phyloP scores from a whole-genome alignment of 2,797 vertebrate genomes.

The Leptatherina wallacei region DNA sequence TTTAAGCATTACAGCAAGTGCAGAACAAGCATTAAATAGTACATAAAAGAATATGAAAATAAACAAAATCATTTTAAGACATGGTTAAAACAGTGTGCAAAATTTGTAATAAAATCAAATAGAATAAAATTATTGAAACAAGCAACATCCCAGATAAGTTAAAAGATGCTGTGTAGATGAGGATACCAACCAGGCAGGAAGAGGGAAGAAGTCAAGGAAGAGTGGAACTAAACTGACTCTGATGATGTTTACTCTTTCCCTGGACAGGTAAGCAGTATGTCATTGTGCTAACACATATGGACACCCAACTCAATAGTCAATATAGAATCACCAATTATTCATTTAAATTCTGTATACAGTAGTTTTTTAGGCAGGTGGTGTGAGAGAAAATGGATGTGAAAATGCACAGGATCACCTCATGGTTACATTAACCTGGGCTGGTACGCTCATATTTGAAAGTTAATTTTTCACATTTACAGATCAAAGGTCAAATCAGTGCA shows the following conservation, averaged over 20 bases:
- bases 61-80: too few species aligned
- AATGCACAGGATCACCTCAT: constrained; percentile 19
- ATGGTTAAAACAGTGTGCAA: too few species aligned
- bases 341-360: neutral
- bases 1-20: too few species aligned
- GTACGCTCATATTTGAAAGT: constrained; percentile 50
- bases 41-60: too few species aligned
- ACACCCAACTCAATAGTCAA: neutral
- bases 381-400: neutral
- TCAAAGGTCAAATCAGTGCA: constrained; percentile 68
- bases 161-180: too few species aligned
- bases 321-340: constrained; percentile 1
- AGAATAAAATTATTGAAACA: too few species aligned
- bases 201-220: too few species aligned
- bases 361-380: neutral
- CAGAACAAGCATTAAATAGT: too few species aligned
- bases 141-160: too few species aligned
- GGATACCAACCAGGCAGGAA: too few species aligned
- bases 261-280: neutral
- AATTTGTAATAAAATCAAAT: too few species aligned
- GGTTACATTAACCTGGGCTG: constrained; percentile 31
- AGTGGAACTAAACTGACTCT: neutral
- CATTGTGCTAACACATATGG: neutral
- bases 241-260: neutral
- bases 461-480: constrained; percentile 57